Conservation (phyloP, 2,888 invertebrate genomes). For the Plemyria rubiginata region DNA sequence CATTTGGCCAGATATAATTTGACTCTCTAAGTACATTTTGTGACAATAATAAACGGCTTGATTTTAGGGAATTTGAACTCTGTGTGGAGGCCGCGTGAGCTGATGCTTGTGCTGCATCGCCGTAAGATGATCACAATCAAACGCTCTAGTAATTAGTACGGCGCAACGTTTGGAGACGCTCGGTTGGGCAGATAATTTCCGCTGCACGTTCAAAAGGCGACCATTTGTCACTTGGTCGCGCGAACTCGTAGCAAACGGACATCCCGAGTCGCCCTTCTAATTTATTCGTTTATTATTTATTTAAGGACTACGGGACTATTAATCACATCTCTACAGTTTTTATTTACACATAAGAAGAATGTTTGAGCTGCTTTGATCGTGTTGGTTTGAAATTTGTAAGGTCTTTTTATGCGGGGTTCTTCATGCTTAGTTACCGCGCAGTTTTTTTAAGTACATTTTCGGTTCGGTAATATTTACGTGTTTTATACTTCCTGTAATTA, state of each 20-base stretch:
- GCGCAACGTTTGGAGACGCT: conserved; percentile 77
- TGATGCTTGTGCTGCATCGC: conserved; percentile 49
- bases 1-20: conserved; percentile 80
- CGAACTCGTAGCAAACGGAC: conserved; percentile 76
- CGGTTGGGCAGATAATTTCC: conserved; percentile 84
- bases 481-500: conserved; percentile 38
- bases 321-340: conserved; percentile 82
- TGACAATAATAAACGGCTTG: conserved; percentile 70
- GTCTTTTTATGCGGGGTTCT: conserved; percentile 56
- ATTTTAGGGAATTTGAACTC: conserved; percentile 52
- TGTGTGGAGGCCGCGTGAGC: conserved; percentile 50
- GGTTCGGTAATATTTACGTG: conserved; percentile 38
- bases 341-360: conserved; percentile 77
- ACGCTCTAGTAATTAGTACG: conserved; percentile 82
- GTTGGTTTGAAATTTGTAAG: conserved; percentile 69
- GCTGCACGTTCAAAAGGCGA: conserved; percentile 80
- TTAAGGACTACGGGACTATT: conserved; percentile 82
- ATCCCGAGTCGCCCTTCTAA: conserved; percentile 74
- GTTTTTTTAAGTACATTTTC: conserved; percentile 44
- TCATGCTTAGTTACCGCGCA: conserved; percentile 52
- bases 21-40: conserved; percentile 81
- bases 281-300: conserved; percentile 85
- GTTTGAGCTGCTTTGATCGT: conserved; percentile 74
- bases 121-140: conserved; percentile 76
- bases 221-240: conserved; percentile 83